Percentiles rank a stretch among this genome's conserved stretches.
Evolutionary conservation across 1,140 invertebrate genomes (phyloP).

Genomic region (Meloidogyne hapla): DNA sequence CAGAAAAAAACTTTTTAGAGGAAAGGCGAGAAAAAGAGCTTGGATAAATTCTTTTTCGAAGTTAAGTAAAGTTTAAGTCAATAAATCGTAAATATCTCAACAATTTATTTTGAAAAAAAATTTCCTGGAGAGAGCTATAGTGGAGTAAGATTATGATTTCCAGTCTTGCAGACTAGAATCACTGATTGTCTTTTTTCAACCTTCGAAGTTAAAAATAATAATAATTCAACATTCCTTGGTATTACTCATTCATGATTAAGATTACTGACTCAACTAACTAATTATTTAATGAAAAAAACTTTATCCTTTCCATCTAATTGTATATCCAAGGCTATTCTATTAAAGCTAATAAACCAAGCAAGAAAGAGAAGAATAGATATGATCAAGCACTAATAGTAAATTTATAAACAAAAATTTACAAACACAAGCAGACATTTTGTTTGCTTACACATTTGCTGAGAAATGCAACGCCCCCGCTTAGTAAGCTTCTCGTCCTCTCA

Average conservation of each 20-base stretch:
- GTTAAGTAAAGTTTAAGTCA: background rate
- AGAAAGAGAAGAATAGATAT: background rate
- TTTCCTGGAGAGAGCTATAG: too few species aligned
- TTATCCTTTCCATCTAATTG: background rate
- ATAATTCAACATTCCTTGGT: too few species aligned
- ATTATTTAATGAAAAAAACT: background rate
- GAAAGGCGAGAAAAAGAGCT: background rate
- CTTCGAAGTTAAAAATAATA: too few species aligned
- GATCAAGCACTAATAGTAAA: background rate
- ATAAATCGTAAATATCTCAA: too few species aligned
- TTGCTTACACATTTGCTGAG: background rate
- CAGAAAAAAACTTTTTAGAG: background rate
- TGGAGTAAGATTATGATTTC: too few species aligned
- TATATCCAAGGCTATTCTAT: background rate
- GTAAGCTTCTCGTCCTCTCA: background rate
- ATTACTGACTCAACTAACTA: too few species aligned
- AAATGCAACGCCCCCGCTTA: background rate
- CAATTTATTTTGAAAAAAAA: too few species aligned
- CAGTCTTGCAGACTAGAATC: too few species aligned
- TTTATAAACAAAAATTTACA: background rate
- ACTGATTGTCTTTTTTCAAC: too few species aligned
- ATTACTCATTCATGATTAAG: too few species aligned
- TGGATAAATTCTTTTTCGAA: background rate
- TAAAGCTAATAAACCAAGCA: constrained; percentile 2
- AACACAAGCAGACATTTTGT: constrained; percentile 2